These are phyloP conservation scores for Drosophila orena DNA, from an alignment of 1,140 invertebrate genomes.

Conservation along the genomic window DNA sequence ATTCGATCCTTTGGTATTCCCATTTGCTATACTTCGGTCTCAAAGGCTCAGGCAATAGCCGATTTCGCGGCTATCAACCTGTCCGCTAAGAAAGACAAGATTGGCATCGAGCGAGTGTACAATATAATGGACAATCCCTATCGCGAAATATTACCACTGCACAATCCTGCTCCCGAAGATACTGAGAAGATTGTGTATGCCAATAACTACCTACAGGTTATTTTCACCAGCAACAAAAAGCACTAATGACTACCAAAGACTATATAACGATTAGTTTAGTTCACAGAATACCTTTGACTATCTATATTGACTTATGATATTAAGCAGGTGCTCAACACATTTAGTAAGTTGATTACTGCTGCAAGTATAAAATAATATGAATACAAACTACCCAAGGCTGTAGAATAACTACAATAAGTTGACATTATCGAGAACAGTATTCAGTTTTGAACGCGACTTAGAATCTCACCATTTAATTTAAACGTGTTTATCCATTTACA, in stretches of 20 bases:
- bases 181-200: conserved; percentile 42
- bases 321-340: background rate
- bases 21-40: conserved; percentile 53
- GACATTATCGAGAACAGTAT: background rate
- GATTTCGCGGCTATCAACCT: conserved; percentile 25
- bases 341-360: background rate
- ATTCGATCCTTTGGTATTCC: conserved; percentile 37
- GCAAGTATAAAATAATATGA: background rate
- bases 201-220: conserved; percentile 58
- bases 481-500: conserved; percentile 19
- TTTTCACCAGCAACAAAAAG: conserved; percentile 26
- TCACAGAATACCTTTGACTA: background rate
- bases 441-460: conserved; percentile 3
- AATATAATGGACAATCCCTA: conserved; percentile 51
- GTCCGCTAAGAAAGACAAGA: conserved; percentile 2
- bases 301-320: background rate
- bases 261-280: background rate
- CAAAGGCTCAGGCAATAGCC: conserved; percentile 9
- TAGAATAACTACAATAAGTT: background rate
- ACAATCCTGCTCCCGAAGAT: conserved; percentile 29
- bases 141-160: conserved; percentile 51
- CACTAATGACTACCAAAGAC: background rate
- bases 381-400: background rate
- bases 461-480: conserved; percentile 23
- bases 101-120: conserved; percentile 20